phyloP scores from a whole-genome alignment of 1,140 invertebrate species.

The Apis mellifera region Amel_HAv3.1 CM009938.2:3060001-3060500 shows the following conservation, averaged over 20 bases:
- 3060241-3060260: background rate
- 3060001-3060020: conserved; percentile 16
- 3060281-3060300: background rate
- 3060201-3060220: background rate
- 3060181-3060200: background rate
- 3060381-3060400: background rate
- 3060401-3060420: conserved; percentile 10
- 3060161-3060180: background rate
- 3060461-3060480: conserved; percentile 38
- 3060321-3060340: background rate
- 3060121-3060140: background rate
- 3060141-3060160: background rate
- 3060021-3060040: conserved; percentile 21
- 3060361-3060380: background rate
- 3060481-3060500: conserved; percentile 25
- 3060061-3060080: conserved; percentile 18
- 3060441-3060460: conserved; percentile 2
- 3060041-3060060: conserved; percentile 20
- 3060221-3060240: too few species aligned
- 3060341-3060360: background rate
- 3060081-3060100: conserved; percentile 26
- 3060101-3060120: background rate
- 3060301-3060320: background rate
- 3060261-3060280: background rate
- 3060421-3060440: conserved; percentile 22